These are phyloP conservation scores for Phataginus tetradactyla DNA, from an alignment of 2,797 vertebrate species.

Conservation along the genomic window DNA sequence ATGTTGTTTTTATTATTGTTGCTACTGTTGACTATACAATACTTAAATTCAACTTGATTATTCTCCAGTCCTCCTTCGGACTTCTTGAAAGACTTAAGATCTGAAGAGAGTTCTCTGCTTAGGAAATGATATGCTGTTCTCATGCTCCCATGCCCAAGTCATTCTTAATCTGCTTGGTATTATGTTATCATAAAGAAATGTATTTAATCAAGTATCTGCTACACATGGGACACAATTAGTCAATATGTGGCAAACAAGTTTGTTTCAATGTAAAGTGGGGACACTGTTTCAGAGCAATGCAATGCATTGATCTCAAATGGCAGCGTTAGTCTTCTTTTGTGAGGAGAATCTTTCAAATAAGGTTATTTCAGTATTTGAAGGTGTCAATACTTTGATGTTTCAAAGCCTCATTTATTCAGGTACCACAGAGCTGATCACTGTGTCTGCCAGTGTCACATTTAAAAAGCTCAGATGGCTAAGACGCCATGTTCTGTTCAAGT, in stretches of 20 bases:
- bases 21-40: background rate
- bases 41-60: conserved; percentile 4
- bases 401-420: conserved; percentile 89
- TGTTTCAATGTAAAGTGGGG: conserved; percentile 77
- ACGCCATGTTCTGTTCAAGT: conserved; percentile 86
- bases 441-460: conserved; percentile 84
- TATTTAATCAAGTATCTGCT: conserved; percentile 80
- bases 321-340: conserved; percentile 83
- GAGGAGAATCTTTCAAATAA: conserved; percentile 86
- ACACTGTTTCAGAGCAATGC: conserved; percentile 76
- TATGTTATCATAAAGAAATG: conserved; percentile 67
- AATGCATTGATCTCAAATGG: conserved; percentile 86
- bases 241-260: conserved; percentile 81
- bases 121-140: background rate
- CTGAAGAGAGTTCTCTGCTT: background rate
- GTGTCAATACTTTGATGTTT: conserved; percentile 87
- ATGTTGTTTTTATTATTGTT: background rate
- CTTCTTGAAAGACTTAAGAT: conserved; percentile 3
- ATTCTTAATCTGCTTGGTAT: conserved; percentile 60
- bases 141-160: background rate
- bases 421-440: conserved; percentile 84
- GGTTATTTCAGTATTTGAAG: conserved; percentile 87
- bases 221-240: conserved; percentile 73
- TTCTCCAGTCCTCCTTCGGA: background rate
- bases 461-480: conserved; percentile 83